These are phyloP conservation scores for Gorilla gorilla DNA, from an alignment of 2,113 vertebrate genomes.

Conservation along the genomic window DNA sequence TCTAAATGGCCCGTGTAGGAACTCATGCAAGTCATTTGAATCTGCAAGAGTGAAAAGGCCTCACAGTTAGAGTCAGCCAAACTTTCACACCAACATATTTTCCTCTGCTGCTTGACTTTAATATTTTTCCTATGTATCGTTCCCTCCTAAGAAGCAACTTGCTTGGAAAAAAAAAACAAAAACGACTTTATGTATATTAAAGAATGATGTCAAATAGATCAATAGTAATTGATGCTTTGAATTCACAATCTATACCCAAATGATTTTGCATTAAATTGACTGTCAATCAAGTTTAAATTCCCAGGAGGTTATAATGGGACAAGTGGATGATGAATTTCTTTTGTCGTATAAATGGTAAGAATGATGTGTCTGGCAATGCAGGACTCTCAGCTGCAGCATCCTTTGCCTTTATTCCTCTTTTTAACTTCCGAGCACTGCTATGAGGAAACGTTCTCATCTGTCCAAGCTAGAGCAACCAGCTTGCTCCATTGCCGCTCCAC, in stretches of 20 bases:
- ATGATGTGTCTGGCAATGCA: too few species aligned
- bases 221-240: slow-evolving; percentile 29
- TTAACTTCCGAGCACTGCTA: background rate
- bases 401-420: background rate
- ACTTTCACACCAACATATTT: background rate
- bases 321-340: background rate
- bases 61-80: background rate
- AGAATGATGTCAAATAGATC: slow-evolving; percentile 36
- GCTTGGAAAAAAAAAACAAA: background rate
- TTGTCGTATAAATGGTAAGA: background rate
- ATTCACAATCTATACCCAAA: background rate
- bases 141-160: slow-evolving; percentile 16
- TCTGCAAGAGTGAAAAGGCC: background rate
- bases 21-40: background rate
- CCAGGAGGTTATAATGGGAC: background rate
- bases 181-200: background rate
- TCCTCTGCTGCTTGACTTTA: background rate
- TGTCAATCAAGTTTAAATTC: slow-evolving; percentile 24
- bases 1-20: background rate
- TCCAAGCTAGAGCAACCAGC: too few species aligned
- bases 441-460: accelerated
- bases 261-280: slow-evolving; percentile 33
- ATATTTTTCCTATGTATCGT: background rate
- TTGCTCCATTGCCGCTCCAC: background rate
- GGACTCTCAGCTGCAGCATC: background rate